These are phyloP conservation scores for Sebastolobus altivelis DNA, from an alignment of 2,797 vertebrate species.

Conservation along the genomic window DNA sequence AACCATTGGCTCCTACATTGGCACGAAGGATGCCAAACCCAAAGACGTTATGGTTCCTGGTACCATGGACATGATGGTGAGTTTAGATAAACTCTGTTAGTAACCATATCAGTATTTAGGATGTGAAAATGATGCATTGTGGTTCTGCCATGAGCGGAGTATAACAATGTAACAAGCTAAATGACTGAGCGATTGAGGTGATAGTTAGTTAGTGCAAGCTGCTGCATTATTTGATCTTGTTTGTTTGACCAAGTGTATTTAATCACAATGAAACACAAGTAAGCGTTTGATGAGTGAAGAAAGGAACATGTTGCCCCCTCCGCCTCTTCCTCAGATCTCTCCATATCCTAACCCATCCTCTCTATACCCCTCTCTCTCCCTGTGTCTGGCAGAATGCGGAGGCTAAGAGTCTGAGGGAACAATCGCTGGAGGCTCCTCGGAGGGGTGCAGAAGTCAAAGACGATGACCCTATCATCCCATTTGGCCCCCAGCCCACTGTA, in stretches of 20 bases:
- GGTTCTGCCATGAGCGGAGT: neutral
- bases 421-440: conserved; percentile 91
- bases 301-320: neutral
- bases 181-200: neutral
- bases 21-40: conserved; percentile 97
- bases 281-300: neutral
- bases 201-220: neutral
- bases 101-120: neutral
- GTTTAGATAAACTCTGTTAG: conserved; percentile 42
- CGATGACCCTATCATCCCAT: conserved; percentile 98
- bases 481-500: conserved; percentile 96
- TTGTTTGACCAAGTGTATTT: conserved; percentile 1
- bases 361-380: neutral
- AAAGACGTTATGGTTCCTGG: conserved; percentile 93
- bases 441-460: conserved; percentile 92
- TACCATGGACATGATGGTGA: conserved; percentile 94
- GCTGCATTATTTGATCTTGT: neutral
- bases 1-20: conserved; percentile 98
- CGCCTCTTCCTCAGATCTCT: neutral
- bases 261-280: neutral
- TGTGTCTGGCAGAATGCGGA: conserved; percentile 88
- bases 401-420: conserved; percentile 91
- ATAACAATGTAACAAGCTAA: neutral
- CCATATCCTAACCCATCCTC: neutral
- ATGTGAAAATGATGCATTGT: neutral